These are phyloP conservation scores for Grus americana DNA, from an alignment of 2,113 vertebrate species.

Conservation along the genomic window DNA sequence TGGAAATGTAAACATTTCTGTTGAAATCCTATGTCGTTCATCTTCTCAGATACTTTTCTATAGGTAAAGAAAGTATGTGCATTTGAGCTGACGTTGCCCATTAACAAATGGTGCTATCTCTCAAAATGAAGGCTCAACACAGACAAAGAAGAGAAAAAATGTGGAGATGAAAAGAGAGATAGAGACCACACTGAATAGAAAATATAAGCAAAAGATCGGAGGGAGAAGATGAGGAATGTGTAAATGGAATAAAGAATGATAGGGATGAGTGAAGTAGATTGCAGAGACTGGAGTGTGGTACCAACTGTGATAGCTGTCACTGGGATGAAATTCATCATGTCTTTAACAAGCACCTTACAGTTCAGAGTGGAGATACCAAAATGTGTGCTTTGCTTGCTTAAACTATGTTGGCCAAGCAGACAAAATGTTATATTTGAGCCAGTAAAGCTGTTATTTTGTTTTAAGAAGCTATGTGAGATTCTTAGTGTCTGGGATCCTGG, in stretches of 20 bases:
- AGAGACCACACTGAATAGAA: not conserved
- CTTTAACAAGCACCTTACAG: not conserved
- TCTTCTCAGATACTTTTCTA: not conserved
- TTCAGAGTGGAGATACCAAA: not conserved
- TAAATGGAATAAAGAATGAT: not conserved
- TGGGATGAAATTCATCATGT: not conserved
- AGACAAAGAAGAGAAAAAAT: not conserved
- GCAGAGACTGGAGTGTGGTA: not conserved
- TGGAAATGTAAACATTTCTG: not conserved
- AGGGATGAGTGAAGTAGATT: not conserved
- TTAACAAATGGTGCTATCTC: not conserved
- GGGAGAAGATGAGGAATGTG: not conserved
- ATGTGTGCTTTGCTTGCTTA: not conserved
- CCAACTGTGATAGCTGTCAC: not conserved
- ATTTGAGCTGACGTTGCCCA: not conserved
- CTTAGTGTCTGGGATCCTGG: not conserved
- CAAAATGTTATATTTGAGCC: not conserved
- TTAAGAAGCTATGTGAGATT: not conserved
- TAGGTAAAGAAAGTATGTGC: not conserved
- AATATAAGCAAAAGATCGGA: not conserved
- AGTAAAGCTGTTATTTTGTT: not conserved
- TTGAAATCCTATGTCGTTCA: not conserved
- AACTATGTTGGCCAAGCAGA: not conserved
- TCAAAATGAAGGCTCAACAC: not conserved
- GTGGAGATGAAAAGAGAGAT: not conserved